Evolutionary conservation across 2,797 vertebrate genomes (phyloP).

Genomic region (Salarias fasciatus): DNA sequence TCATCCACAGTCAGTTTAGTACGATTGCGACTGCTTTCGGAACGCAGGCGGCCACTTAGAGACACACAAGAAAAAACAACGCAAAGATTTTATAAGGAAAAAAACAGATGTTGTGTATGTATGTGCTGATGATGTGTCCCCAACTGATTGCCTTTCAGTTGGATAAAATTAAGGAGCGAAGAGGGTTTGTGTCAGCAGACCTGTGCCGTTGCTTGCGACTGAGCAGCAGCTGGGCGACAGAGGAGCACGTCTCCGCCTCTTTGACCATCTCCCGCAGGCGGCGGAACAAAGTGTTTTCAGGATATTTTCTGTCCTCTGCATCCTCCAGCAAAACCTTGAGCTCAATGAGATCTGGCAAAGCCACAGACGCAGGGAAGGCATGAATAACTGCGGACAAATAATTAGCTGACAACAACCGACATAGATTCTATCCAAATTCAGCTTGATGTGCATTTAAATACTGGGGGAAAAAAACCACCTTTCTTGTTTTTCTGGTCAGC

Average conservation of each 20-base stretch:
- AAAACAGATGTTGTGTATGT: not conserved
- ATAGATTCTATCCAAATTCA: too few species aligned
- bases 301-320: slow-evolving; percentile 97
- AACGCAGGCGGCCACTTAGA: slow-evolving; percentile 84
- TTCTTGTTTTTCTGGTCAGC: slow-evolving; percentile 96
- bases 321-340: slow-evolving; percentile 96
- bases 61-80: not conserved
- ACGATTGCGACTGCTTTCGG: slow-evolving; percentile 87
- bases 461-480: slow-evolving; percentile 79
- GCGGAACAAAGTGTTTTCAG: slow-evolving; percentile 92
- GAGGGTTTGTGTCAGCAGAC: slow-evolving; percentile 70
- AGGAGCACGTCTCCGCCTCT: slow-evolving; percentile 97
- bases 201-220: slow-evolving; percentile 96
- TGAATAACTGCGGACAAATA: not conserved
- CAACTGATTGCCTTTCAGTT: not conserved
- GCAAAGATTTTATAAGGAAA: not conserved
- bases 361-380: not conserved
- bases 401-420: too few species aligned
- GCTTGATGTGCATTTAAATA: too few species aligned
- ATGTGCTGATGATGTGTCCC: not conserved
- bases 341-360: slow-evolving; percentile 91
- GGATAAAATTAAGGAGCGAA: not conserved
- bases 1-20: slow-evolving; percentile 97
- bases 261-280: slow-evolving; percentile 94
- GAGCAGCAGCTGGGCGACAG: slow-evolving; percentile 95